A percentile compares a stretch with the other conserved stretches of the same genome.
These are phyloP conservation scores for Leptodactylus fallax DNA, from an alignment of 2,797 vertebrate species.

Conservation along the genomic window DNA sequence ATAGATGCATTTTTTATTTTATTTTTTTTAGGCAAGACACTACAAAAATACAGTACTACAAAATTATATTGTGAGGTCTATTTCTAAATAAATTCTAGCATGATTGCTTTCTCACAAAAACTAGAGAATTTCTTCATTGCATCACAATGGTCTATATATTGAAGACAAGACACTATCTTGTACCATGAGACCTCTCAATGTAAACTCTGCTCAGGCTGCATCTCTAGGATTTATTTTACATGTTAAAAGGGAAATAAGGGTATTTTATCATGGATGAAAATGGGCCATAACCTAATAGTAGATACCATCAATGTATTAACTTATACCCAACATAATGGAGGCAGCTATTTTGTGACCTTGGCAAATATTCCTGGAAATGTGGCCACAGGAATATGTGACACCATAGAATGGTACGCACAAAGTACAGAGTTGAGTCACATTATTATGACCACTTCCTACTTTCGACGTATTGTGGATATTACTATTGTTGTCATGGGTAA, in stretches of 20 bases:
- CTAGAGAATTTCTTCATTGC: conserved; percentile 32
- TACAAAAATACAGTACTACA: conserved; percentile 59
- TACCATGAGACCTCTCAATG: neutral
- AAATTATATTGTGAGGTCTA: conserved; percentile 43
- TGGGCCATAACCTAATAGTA: neutral
- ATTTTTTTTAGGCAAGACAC: conserved; percentile 7
- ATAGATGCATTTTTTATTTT: neutral
- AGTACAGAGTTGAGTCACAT: too few relatives aligned
- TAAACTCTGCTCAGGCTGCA: neutral
- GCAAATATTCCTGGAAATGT: neutral
- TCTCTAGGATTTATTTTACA: neutral
- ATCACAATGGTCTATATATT: neutral
- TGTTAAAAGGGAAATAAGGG: neutral
- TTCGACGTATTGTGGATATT: too few relatives aligned
- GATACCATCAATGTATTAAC: neutral
- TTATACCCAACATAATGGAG: neutral
- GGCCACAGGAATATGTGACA: too few relatives aligned
- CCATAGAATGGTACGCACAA: too few relatives aligned
- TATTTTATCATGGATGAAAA: neutral
- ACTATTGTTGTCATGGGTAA: too few relatives aligned
- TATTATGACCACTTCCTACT: too few relatives aligned
- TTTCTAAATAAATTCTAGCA: conserved; percentile 37
- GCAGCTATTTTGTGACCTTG: neutral
- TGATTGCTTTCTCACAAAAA: conserved; percentile 9
- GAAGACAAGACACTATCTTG: conserved; percentile 10